These are phyloP conservation scores for Deilephila porcellus DNA, from an alignment of 2,888 invertebrate species.

Conservation along the genomic window DNA sequence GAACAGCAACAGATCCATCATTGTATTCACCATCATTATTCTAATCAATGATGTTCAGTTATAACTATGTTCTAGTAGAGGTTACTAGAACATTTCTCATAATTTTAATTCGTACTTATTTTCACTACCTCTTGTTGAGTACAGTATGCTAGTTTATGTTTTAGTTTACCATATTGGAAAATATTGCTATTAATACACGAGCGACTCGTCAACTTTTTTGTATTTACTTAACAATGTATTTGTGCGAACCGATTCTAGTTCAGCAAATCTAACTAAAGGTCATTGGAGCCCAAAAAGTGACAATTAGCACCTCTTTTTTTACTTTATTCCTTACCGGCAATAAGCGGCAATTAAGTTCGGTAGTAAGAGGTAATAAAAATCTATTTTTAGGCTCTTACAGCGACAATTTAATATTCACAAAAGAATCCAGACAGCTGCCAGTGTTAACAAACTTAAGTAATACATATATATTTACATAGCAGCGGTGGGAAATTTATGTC, in stretches of 20 bases:
- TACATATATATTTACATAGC: conserved; percentile 61
- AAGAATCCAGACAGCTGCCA: conserved; percentile 36
- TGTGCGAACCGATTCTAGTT: too few relatives aligned
- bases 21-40: background rate
- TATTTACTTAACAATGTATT: too few relatives aligned
- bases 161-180: too few relatives aligned
- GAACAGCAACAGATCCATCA: background rate
- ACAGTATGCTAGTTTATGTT: background rate
- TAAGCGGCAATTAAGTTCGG: background rate
- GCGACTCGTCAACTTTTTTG: too few relatives aligned
- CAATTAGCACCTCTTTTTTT: background rate
- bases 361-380: background rate
- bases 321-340: background rate
- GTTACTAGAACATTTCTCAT: too few relatives aligned
- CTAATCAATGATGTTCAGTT: background rate
- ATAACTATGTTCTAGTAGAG: background rate
- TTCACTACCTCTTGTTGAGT: background rate
- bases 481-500: conserved; percentile 76
- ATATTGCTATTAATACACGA: background rate
- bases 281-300: background rate
- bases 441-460: conserved; percentile 37
- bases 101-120: background rate
- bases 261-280: background rate
- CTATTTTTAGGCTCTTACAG: background rate
- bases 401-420: conserved; percentile 4